Percentiles rank a stretch among this genome's conserved stretches.
Conservation (phyloP, 2,113 vertebrate species). For the rat (Rattus norvegicus) region DNA sequence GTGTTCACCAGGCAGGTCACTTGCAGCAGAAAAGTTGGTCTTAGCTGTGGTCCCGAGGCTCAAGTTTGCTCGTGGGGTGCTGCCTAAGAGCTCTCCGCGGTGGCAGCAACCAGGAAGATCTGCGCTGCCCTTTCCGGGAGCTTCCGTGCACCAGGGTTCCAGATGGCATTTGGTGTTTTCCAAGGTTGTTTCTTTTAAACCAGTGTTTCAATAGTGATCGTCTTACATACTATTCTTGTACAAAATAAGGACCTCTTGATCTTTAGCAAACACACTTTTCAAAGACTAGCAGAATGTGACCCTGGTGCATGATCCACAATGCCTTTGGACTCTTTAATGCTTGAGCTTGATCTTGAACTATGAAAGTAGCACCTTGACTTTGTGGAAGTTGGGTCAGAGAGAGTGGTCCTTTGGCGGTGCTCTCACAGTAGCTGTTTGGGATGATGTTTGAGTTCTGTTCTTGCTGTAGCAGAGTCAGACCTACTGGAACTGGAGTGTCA, state of each 20-base stretch:
- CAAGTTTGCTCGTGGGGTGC: no score
- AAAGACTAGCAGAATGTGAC: conserved; percentile 4
- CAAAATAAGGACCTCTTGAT: conserved; percentile 61
- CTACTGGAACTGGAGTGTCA: background rate
- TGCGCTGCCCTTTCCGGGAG: no score
- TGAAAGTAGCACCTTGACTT: background rate
- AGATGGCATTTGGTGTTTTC: no score
- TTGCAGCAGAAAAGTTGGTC: no score
- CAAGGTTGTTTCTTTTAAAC: background rate
- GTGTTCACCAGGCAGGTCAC: no score
- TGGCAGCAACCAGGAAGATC: no score
- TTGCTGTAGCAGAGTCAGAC: background rate
- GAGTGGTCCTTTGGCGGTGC: background rate
- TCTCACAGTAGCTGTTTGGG: no score
- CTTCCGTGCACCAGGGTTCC: no score
- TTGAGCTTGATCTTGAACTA: conserved; percentile 31
- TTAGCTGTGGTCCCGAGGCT: no score
- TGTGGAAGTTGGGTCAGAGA: background rate
- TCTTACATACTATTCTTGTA: conserved; percentile 31
- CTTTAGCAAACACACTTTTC: conserved; percentile 55
- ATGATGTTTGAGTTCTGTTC: background rate
- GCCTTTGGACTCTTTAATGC: background rate
- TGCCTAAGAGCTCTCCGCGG: no score
- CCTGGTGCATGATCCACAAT: background rate
- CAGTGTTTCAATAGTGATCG: background rate